phyloP scores from a whole-genome alignment of 2,888 invertebrate species.

The Drosophila nr. perissopoda region DNA sequence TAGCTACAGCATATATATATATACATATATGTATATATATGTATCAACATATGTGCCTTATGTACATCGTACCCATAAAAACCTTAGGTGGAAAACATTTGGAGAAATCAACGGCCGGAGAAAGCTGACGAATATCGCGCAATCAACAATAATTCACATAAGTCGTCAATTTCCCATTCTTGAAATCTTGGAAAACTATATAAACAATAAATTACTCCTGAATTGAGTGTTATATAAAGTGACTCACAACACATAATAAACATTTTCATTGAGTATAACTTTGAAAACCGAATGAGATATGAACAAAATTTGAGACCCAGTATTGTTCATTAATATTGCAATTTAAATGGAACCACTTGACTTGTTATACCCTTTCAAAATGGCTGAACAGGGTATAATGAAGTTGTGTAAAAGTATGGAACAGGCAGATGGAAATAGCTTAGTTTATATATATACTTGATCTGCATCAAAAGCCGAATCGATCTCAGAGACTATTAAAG shows the following conservation, averaged over 20 bases:
- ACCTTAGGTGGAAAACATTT: neutral
- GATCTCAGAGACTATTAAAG: neutral
- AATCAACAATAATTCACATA: neutral
- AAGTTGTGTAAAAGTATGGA: neutral
- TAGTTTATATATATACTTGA: neutral
- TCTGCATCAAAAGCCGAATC: neutral
- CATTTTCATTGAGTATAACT: neutral
- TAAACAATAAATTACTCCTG: neutral
- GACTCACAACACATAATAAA: neutral
- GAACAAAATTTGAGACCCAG: neutral
- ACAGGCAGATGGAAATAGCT: neutral
- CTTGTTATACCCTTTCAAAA: neutral
- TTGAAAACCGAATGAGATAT: neutral
- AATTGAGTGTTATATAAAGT: neutral
- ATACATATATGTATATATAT: neutral
- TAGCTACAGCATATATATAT: neutral
- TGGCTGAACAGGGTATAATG: neutral
- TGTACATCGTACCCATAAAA: neutral
- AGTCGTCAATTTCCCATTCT: neutral
- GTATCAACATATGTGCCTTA: neutral
- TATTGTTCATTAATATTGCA: neutral
- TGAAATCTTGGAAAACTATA: neutral
- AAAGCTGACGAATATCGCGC: slow-evolving; percentile 2
- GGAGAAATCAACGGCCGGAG: slow-evolving; percentile 11
- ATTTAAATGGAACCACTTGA: neutral